phyloP scores from a whole-genome alignment of 2,888 invertebrate genomes.

The Cybosia mesomella region DNA sequence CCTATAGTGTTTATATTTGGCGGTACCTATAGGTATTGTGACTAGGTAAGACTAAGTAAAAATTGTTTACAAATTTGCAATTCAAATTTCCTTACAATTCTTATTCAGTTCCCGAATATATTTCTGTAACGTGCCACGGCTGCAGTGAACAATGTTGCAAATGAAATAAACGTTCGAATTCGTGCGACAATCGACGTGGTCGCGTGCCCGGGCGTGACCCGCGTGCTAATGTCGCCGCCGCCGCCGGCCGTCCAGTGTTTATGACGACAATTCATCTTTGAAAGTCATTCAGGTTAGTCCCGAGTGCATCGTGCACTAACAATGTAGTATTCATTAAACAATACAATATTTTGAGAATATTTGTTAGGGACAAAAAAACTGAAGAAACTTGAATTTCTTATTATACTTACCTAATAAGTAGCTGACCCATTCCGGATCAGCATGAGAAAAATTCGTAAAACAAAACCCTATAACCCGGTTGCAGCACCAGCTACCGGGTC shows the following conservation, averaged over 20 bases:
- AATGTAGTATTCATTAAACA: constrained; percentile 44
- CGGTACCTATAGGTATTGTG: too few species aligned
- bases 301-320: constrained; percentile 60
- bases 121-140: constrained; percentile 67
- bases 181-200: constrained; percentile 65
- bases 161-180: constrained; percentile 69
- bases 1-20: too few species aligned
- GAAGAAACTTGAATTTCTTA: background rate
- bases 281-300: constrained; percentile 61
- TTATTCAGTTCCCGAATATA: constrained; percentile 61
- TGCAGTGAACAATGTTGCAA: constrained; percentile 77
- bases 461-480: too few species aligned
- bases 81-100: constrained; percentile 45
- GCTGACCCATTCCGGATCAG: background rate
- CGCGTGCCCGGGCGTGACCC: constrained; percentile 62
- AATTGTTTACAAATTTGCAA: constrained; percentile 37
- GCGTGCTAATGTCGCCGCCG: constrained; percentile 58
- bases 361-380: constrained; percentile 24
- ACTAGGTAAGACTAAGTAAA: background rate
- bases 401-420: background rate
- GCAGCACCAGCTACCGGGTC: too few species aligned
- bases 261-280: constrained; percentile 64
- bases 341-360: constrained; percentile 32
- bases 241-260: constrained; percentile 46
- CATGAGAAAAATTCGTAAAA: background rate